A percentile compares a stretch with the other conserved stretches of the same genome.
Evolutionary conservation across 2,113 vertebrate species (phyloP).

Genomic region (Piaya cayana): DNA sequence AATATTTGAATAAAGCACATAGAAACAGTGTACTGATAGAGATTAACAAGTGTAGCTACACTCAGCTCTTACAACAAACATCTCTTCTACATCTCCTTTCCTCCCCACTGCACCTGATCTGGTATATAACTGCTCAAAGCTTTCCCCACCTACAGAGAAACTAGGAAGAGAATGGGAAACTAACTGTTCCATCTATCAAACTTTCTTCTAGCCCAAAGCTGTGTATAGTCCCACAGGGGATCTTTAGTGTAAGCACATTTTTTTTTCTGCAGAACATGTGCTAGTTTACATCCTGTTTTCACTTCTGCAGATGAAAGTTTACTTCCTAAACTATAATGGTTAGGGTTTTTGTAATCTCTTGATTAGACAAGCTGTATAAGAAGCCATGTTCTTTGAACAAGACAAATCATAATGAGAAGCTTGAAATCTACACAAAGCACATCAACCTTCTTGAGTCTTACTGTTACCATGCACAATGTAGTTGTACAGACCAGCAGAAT

Average conservation of each 20-base stretch:
- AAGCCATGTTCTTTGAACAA: not conserved
- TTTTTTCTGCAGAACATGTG: not conserved
- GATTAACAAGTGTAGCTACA: not conserved
- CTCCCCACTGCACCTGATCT: not conserved
- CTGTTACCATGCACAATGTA: not conserved
- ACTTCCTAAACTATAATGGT: not conserved
- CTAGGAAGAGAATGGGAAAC: not conserved
- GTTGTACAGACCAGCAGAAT: not conserved
- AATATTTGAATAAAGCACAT: conserved; percentile 5
- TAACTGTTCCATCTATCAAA: not conserved
- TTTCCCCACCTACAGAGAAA: not conserved
- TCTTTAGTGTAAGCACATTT: not conserved
- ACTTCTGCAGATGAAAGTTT: not conserved
- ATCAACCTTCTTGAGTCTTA: too few relatives aligned
- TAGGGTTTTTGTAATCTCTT: not conserved
- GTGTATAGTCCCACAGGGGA: not conserved
- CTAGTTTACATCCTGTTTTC: conserved; percentile 8
- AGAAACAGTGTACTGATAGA: not conserved
- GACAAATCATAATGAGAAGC: not conserved
- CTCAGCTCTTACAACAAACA: not conserved
- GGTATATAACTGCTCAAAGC: not conserved
- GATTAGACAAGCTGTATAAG: not conserved
- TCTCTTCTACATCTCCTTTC: not conserved
- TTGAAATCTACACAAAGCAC: not conserved
- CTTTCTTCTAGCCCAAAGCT: not conserved